phyloP scores from a whole-genome alignment of 2,888 invertebrate genomes.

The Mythimna lalbum region DNA sequence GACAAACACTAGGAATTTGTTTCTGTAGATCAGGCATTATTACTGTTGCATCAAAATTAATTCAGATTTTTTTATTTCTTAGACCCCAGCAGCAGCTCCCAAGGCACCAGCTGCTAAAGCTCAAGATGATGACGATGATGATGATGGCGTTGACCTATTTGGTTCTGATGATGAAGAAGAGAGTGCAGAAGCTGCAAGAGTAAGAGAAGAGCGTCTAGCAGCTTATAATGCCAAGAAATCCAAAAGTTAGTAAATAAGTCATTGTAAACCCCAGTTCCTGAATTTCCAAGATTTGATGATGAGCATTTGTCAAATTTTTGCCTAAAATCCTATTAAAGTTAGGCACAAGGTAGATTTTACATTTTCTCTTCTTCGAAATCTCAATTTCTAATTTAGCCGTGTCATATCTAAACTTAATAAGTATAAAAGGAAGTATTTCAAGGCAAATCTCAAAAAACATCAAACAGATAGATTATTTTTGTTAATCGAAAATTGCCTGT shows the following conservation, averaged over 20 bases:
- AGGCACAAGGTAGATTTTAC: not conserved
- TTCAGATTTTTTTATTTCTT: not conserved
- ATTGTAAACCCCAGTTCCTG: not conserved
- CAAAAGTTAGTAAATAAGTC: constrained; percentile 91
- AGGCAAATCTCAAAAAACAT: not conserved
- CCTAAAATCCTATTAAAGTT: not conserved
- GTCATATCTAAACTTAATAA: not conserved
- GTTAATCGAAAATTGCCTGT: not conserved
- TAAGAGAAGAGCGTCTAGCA: constrained; percentile 95
- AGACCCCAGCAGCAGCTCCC: constrained; percentile 62
- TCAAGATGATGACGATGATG: constrained; percentile 90
- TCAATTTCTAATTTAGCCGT: not conserved
- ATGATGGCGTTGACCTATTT: constrained; percentile 95
- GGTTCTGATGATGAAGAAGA: constrained; percentile 95
- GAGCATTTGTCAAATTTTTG: not conserved
- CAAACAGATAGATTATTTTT: not conserved
- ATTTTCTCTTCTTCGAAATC: not conserved
- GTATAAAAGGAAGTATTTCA: not conserved
- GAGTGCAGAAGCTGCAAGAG: constrained; percentile 93
- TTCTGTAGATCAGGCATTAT: no score
- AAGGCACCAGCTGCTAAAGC: constrained; percentile 66
- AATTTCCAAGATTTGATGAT: not conserved
- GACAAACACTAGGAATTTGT: no score
- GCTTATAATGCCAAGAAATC: constrained; percentile 98
- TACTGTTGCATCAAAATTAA: not conserved